Evolutionary conservation across 2,113 vertebrate species (phyloP).

Genomic region (Coreoperca whiteheadi): DNA sequence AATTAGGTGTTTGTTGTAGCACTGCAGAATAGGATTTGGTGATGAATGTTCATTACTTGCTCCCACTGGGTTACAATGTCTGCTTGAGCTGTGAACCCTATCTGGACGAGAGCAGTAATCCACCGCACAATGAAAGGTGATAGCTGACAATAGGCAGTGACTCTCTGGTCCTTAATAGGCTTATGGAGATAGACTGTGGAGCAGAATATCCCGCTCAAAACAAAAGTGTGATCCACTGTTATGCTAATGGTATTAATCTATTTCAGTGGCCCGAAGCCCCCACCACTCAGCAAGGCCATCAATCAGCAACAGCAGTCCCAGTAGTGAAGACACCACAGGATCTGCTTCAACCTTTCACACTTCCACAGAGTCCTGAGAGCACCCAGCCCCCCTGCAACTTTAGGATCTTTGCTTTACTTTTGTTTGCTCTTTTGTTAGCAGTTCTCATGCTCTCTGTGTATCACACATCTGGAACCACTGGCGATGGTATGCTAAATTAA

Average conservation of each 20-base stretch:
- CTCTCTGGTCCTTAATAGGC: conserved; percentile 67
- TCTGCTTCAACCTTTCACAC: conserved; percentile 70
- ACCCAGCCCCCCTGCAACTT: conserved; percentile 19
- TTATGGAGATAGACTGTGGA: conserved; percentile 66
- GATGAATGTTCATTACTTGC: conserved; percentile 24
- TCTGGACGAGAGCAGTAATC: conserved; percentile 63
- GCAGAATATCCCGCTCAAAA: conserved; percentile 61
- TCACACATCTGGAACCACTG: conserved; percentile 81
- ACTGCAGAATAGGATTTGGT: conserved; percentile 18
- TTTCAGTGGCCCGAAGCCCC: conserved; percentile 53
- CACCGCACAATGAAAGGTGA: conserved; percentile 71
- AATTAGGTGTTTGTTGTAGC: background rate
- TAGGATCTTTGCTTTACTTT: conserved; percentile 39
- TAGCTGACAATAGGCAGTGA: conserved; percentile 63
- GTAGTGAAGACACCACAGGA: conserved; percentile 65
- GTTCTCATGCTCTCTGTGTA: conserved; percentile 52
- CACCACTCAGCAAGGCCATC: conserved; percentile 63
- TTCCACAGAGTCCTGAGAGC: conserved; percentile 47
- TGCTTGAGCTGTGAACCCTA: conserved; percentile 50
- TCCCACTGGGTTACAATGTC: conserved; percentile 14
- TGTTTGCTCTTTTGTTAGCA: conserved; percentile 37
- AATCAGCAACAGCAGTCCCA: conserved; percentile 62
- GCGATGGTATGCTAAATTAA: conserved; percentile 72
- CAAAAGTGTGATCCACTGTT: conserved; percentile 73
- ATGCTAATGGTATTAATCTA: conserved; percentile 78